These are phyloP conservation scores for Heteromurus nitidus DNA, from an alignment of 2,888 invertebrate species.

Conservation along the genomic window DNA sequence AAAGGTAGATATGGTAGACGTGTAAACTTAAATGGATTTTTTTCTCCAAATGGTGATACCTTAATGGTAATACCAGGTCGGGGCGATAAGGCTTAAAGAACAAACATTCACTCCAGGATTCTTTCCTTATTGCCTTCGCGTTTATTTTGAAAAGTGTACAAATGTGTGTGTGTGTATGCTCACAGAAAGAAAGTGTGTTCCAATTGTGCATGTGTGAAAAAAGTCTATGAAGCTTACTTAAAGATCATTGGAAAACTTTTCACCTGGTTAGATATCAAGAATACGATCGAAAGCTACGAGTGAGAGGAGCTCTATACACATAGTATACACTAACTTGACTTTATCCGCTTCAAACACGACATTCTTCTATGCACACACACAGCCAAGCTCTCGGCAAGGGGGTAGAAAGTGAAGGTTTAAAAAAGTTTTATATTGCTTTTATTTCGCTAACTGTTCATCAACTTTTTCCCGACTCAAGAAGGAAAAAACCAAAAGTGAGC, in stretches of 20 bases:
- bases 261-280: background rate
- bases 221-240: background rate
- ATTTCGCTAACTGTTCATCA: background rate
- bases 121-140: too few relatives aligned
- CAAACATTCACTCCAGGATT: too few relatives aligned
- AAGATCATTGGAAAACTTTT: background rate
- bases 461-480: background rate
- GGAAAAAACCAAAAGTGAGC: background rate
- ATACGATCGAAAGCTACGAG: background rate
- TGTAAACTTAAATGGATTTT: too few relatives aligned
- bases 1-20: too few relatives aligned
- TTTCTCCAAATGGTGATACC: too few relatives aligned
- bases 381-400: too few relatives aligned
- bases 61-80: too few relatives aligned
- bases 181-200: too few relatives aligned
- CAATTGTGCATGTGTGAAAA: too few relatives aligned
- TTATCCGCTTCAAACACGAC: background rate
- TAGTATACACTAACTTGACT: background rate
- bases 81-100: too few relatives aligned
- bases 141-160: too few relatives aligned
- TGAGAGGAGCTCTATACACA: background rate
- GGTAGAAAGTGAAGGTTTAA: background rate
- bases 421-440: slow-evolving; percentile 8
- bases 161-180: too few relatives aligned
- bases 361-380: background rate